Evolutionary conservation across 2,888 invertebrate species (phyloP).

Genomic region (Tillus elongatus): DNA sequence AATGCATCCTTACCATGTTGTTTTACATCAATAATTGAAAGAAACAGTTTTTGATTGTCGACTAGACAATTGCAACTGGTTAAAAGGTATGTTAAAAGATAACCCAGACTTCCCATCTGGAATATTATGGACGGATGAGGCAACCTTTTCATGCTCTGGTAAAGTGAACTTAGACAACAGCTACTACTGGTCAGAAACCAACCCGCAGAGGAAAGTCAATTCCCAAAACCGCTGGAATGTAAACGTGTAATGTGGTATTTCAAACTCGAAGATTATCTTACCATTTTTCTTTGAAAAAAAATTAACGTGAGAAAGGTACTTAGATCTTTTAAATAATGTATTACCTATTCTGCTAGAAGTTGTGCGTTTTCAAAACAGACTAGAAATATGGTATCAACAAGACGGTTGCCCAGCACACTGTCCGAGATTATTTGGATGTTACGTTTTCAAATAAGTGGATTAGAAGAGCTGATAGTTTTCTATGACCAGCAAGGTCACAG

Average conservation of each 20-base stretch:
- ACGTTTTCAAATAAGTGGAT: no score
- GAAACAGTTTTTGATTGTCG: background rate
- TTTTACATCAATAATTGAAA: conserved; percentile 1
- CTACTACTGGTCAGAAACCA: conserved; percentile 24
- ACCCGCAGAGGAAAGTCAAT: conserved; percentile 20
- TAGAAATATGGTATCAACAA: conserved; percentile 1
- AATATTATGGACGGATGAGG: conserved; percentile 27
- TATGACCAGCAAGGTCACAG: conserved; percentile 2
- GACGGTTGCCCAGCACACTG: conserved; percentile 4
- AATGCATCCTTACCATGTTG: conserved; percentile 3
- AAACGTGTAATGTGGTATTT: conserved; percentile 2
- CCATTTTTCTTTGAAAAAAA: background rate
- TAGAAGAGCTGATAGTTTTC: background rate
- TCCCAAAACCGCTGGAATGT: conserved; percentile 1
- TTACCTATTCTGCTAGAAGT: background rate
- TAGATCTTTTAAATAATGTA: background rate
- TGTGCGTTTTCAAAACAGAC: no score
- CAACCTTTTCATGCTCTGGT: conserved; percentile 24
- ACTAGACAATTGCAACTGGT: conserved; percentile 1
- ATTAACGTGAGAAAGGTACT: background rate
- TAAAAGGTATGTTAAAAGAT: background rate
- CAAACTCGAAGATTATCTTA: background rate
- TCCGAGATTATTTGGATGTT: background rate
- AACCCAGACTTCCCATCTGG: conserved; percentile 2
- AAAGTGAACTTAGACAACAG: conserved; percentile 25